A percentile compares a stretch with the other conserved stretches of the same genome.
Conservation (phyloP, 1,140 invertebrate genomes). For the Bombus pyrosoma region DNA sequence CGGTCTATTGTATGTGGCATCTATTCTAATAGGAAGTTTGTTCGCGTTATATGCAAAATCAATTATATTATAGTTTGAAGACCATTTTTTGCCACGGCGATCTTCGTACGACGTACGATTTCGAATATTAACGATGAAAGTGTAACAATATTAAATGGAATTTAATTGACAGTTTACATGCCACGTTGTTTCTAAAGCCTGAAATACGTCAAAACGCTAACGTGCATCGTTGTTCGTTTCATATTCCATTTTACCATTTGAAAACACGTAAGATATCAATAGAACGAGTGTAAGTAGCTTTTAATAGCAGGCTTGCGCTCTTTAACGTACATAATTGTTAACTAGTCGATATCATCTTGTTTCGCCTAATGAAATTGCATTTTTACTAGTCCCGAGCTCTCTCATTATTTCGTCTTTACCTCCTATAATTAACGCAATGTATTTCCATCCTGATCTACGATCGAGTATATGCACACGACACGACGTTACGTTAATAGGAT, state of each 20-base stretch:
- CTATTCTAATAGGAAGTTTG: not conserved
- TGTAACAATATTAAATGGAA: not conserved
- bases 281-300: not conserved
- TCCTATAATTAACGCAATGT: not conserved
- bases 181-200: not conserved
- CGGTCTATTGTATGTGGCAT: not conserved
- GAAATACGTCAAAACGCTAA: too few relatives aligned
- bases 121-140: not conserved
- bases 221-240: not conserved
- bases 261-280: not conserved
- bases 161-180: not conserved
- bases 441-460: not conserved
- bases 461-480: not conserved
- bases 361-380: not conserved
- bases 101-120: too few relatives aligned
- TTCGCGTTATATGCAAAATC: not conserved
- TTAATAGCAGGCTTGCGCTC: not conserved
- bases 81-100: not conserved
- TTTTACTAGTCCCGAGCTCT: not conserved
- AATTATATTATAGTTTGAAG: not conserved
- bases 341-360: not conserved
- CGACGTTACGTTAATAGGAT: too few relatives aligned
- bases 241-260: not conserved
- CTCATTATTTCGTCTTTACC: not conserved
- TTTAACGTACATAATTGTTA: not conserved